Evolutionary conservation across 92 coral and sea anemone genomes (phyloP), one percentile per base, ranked within the genome.

Genomic region (Parazoanthus darwini): DNA sequence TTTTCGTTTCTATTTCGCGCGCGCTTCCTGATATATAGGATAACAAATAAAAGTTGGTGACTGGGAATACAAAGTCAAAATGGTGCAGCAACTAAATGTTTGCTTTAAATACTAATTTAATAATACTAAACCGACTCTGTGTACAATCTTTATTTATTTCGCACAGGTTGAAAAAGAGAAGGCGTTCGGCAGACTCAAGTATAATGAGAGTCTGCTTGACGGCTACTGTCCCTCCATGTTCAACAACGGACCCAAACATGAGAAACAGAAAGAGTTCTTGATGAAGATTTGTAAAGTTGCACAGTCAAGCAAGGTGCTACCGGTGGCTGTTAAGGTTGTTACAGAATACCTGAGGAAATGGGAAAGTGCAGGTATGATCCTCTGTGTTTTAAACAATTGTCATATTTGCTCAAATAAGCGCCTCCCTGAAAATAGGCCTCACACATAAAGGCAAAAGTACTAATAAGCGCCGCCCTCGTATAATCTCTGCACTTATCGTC

Each of bases 191-290:
- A 87, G 98, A 72, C 88, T 95, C 50, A 89, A 77, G 15, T 95
- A 93, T 74, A 95, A 95, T 75, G 48, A 86, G 10, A 71, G 89
- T 20, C 88, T 95, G 13, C 79, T 95, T 51, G 98, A 93, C 72
- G 91, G 91, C 1, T 86, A 91, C 81, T 88, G 86, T 11, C 98
- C 98, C 8, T 95, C 98, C 4, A 95, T 95, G 84, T 95, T 95
- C 72, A 65, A 89, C 82, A 95, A 95, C 82, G 98, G 92, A 72
- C 43, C 73, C 29, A 85, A 92, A 81, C 98, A 95, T 90, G 96
- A 95, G 77, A 89, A 90, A 18, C 94, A 95, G 78, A 95, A 95
- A 82, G 80, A 86, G 16, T 95, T 93, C 79, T 82, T 93, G 6
- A 88, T 93, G 89, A 91, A 92, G 86, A 80, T 95, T 44, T 95